phyloP scores from a whole-genome alignment of 1,140 invertebrate genomes.

The Helicoverpa armigera region DNA sequence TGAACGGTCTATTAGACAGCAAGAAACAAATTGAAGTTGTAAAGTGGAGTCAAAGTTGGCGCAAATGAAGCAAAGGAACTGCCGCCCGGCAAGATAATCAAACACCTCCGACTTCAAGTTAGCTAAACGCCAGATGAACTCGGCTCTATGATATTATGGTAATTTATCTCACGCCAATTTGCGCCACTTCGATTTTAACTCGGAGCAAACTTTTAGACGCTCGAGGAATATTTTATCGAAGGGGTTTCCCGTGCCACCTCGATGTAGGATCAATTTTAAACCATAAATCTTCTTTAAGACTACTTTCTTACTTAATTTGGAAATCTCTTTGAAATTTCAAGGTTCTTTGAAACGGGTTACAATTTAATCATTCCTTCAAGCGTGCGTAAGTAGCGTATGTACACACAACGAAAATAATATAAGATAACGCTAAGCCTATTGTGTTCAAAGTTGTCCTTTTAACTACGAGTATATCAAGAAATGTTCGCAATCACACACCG shows the following conservation, averaged over 20 bases:
- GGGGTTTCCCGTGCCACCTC: slow-evolving; percentile 55
- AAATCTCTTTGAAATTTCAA: slow-evolving; percentile 56
- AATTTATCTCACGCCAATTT: slow-evolving; percentile 75
- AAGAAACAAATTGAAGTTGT: slow-evolving; percentile 62
- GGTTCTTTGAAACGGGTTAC: slow-evolving; percentile 49
- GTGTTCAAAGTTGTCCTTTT: slow-evolving; percentile 75
- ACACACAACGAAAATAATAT: slow-evolving; percentile 71
- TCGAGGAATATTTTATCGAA: slow-evolving; percentile 62
- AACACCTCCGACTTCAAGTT: slow-evolving; percentile 61
- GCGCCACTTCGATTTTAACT: slow-evolving; percentile 66
- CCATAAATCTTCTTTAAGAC: slow-evolving; percentile 60
- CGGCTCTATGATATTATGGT: slow-evolving; percentile 69
- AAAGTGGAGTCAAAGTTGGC: slow-evolving; percentile 56
- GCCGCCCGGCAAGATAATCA: slow-evolving; percentile 67
- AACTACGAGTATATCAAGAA: slow-evolving; percentile 64
- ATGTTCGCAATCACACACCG: slow-evolving; percentile 80
- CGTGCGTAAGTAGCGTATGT: slow-evolving; percentile 68
- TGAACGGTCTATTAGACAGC: slow-evolving; percentile 16
- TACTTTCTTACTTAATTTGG: slow-evolving; percentile 52
- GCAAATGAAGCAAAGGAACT: slow-evolving; percentile 71
- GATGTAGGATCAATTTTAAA: slow-evolving; percentile 60
- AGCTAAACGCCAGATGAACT: slow-evolving; percentile 76
- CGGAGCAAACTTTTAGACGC: slow-evolving; percentile 63
- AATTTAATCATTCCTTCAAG: slow-evolving; percentile 57
- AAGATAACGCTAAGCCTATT: slow-evolving; percentile 81